Percentiles rank a stretch among this genome's conserved stretches.
Conservation (phyloP, 2,113 vertebrate species). For the Melospiza georgiana region DNA sequence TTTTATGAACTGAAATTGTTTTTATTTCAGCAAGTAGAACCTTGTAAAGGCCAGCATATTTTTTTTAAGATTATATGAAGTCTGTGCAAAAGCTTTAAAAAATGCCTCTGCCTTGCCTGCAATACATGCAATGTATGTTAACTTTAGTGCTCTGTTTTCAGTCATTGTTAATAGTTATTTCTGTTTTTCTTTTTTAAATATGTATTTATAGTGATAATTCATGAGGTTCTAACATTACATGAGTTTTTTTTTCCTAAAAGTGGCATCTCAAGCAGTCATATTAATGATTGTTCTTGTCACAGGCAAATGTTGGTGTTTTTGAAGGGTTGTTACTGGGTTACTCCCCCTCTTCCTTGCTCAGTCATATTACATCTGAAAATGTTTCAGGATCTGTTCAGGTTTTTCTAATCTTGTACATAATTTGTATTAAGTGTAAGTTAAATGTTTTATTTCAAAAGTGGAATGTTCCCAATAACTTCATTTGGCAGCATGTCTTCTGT, state of each 20-base stretch:
- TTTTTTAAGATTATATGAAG: slow-evolving; percentile 96
- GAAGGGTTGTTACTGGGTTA: slow-evolving; percentile 65
- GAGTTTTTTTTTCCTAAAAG: slow-evolving; percentile 50
- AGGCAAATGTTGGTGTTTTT: slow-evolving; percentile 66
- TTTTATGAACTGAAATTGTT: slow-evolving; percentile 84
- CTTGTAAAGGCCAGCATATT: slow-evolving; percentile 90
- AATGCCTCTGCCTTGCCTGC: slow-evolving; percentile 99
- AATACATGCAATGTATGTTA: slow-evolving; percentile 87
- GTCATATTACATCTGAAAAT: slow-evolving; percentile 45
- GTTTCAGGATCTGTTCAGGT: slow-evolving; percentile 74
- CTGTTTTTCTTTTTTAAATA: slow-evolving; percentile 73
- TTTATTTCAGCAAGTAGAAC: slow-evolving; percentile 84
- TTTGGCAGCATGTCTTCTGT: slow-evolving; percentile 75
- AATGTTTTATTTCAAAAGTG: slow-evolving; percentile 77
- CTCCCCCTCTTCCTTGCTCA: slow-evolving; percentile 4
- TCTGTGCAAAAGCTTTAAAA: slow-evolving; percentile 99
- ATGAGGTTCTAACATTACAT: slow-evolving; percentile 76
- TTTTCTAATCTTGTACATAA: slow-evolving; percentile 81
- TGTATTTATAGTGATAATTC: slow-evolving; percentile 81
- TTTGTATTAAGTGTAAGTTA: slow-evolving; percentile 87
- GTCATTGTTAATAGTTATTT: slow-evolving; percentile 77
- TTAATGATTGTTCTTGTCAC: slow-evolving; percentile 68
- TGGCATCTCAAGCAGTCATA: slow-evolving; percentile 71
- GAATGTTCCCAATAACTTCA: slow-evolving; percentile 74
- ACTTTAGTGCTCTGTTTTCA: slow-evolving; percentile 79